These are phyloP conservation scores for Andrena cerasifolii DNA, from an alignment of 1,140 invertebrate genomes.

Conservation along the genomic window DNA sequence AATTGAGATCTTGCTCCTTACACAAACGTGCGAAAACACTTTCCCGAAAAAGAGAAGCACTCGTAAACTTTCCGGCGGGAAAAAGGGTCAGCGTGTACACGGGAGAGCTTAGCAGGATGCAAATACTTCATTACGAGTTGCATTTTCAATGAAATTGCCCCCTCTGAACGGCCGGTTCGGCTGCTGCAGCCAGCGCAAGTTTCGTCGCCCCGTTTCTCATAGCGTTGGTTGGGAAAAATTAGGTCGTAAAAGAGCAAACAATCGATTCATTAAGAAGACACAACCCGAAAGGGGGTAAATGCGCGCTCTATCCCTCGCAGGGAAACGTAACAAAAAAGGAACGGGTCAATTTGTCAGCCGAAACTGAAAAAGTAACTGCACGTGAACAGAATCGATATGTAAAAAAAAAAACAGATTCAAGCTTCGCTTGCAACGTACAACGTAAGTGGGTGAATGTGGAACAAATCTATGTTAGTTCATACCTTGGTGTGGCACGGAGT, in stretches of 20 bases:
- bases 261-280: slow-evolving; percentile 19
- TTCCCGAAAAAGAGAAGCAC: slow-evolving; percentile 35
- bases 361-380: too few relatives aligned
- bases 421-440: too few relatives aligned
- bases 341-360: too few relatives aligned
- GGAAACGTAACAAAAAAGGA: not conserved
- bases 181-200: slow-evolving; percentile 5
- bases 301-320: too few relatives aligned
- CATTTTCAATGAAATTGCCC: slow-evolving; percentile 50
- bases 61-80: slow-evolving; percentile 34
- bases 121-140: slow-evolving; percentile 55
- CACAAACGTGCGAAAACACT: slow-evolving; percentile 40
- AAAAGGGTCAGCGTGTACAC: slow-evolving; percentile 44
- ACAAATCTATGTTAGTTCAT: too few relatives aligned
- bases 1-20: slow-evolving; percentile 35
- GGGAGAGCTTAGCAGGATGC: slow-evolving; percentile 19
- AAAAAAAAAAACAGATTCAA: too few relatives aligned
- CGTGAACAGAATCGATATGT: too few relatives aligned
- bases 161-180: slow-evolving; percentile 22
- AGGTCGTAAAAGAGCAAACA: slow-evolving; percentile 2
- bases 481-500: too few relatives aligned
- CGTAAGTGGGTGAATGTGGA: too few relatives aligned
- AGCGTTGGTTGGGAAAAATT: slow-evolving; percentile 35
- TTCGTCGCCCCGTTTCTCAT: slow-evolving; percentile 25
- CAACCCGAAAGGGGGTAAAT: too few relatives aligned